phyloP scores from a whole-genome alignment of 2,113 vertebrate genomes.

The Brachyhypopomus gauderio region DNA sequence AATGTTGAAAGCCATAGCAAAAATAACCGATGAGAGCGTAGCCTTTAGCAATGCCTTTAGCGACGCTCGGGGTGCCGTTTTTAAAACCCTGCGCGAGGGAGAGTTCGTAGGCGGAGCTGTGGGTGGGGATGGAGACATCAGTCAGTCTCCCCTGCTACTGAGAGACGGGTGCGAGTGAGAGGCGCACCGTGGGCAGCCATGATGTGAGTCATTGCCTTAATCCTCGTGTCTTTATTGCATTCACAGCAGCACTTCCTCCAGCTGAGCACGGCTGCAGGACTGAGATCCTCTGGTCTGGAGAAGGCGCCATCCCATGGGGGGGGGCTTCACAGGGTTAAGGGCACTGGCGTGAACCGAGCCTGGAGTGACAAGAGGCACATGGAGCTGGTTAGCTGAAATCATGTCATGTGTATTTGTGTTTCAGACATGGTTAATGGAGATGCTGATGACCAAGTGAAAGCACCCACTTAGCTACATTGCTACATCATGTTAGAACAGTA shows the following conservation, averaged over 20 bases:
- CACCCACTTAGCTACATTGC: neutral
- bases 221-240: constrained; percentile 55
- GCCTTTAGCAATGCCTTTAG: no score
- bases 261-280: constrained; percentile 39
- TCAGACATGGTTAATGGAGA: constrained; percentile 9
- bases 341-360: constrained; percentile 38
- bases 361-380: constrained; percentile 37
- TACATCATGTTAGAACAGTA: neutral
- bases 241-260: constrained; percentile 42
- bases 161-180: constrained; percentile 22
- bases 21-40: no score
- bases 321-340: constrained; percentile 38
- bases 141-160: constrained; percentile 27
- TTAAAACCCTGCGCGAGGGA: no score
- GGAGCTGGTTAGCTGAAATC: constrained; percentile 25
- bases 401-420: constrained; percentile 31
- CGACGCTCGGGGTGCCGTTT: no score
- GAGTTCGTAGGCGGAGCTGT: no score
- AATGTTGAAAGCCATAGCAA: no score
- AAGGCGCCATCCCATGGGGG: neutral
- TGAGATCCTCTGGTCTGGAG: constrained; percentile 13
- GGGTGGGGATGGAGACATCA: constrained; percentile 58
- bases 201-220: constrained; percentile 52
- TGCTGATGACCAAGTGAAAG: constrained; percentile 29
- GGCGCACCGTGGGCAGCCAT: constrained; percentile 30